These are phyloP conservation scores for Ditylenchus dipsaci DNA, from an alignment of 1,140 invertebrate species.

Conservation along the genomic window DNA sequence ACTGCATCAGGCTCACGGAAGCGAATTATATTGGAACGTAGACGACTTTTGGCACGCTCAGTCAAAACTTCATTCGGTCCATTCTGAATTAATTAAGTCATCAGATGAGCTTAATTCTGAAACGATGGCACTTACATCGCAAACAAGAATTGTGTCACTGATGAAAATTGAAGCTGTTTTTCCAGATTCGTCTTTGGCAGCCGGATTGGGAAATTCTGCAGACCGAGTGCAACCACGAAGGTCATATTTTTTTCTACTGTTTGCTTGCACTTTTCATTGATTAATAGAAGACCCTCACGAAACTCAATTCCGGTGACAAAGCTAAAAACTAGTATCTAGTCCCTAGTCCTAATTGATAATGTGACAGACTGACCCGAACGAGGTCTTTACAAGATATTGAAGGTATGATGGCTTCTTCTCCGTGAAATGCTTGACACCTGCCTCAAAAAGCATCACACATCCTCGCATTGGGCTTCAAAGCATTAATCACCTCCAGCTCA, in stretches of 20 bases:
- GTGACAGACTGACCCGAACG: slow-evolving; percentile 68
- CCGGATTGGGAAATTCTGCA: slow-evolving; percentile 80
- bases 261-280: slow-evolving; percentile 79
- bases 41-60: slow-evolving; percentile 75
- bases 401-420: slow-evolving; percentile 78
- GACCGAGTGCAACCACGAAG: slow-evolving; percentile 89
- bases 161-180: slow-evolving; percentile 90
- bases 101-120: slow-evolving; percentile 25
- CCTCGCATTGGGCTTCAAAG: slow-evolving; percentile 75
- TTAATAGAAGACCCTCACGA: slow-evolving; percentile 82
- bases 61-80: slow-evolving; percentile 80
- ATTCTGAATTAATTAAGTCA: slow-evolving; percentile 61
- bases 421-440: slow-evolving; percentile 75
- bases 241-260: slow-evolving; percentile 85
- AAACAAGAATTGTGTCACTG: slow-evolving; percentile 90
- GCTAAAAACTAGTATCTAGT: slow-evolving; percentile 51
- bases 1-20: slow-evolving; percentile 77
- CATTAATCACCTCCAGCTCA: slow-evolving; percentile 85
- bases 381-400: slow-evolving; percentile 84
- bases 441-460: slow-evolving; percentile 83
- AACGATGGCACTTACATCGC: slow-evolving; percentile 65
- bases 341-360: background rate
- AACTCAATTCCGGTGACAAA: slow-evolving; percentile 98
- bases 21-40: slow-evolving; percentile 93
- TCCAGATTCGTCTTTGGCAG: slow-evolving; percentile 74